These are phyloP conservation scores for Drosophila lacteicornis DNA, from an alignment of 1,140 invertebrate species.

Conservation along the genomic window DNA sequence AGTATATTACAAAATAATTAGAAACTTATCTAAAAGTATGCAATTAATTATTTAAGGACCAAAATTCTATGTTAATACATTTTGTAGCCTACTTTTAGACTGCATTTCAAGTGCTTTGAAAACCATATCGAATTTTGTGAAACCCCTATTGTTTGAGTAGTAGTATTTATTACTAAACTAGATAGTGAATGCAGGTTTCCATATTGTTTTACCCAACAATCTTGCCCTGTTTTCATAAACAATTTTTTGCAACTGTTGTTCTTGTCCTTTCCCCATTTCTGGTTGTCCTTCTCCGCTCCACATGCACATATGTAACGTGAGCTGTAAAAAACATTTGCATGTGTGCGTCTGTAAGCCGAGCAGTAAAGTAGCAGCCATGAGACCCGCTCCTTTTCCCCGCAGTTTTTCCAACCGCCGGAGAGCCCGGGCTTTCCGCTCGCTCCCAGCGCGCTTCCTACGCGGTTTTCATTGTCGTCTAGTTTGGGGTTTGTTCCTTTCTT, in stretches of 20 bases:
- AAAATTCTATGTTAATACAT: too few relatives aligned
- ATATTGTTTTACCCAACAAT: neutral
- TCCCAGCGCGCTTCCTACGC: conserved; percentile 58
- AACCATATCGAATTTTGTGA: neutral
- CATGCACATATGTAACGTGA: conserved; percentile 47
- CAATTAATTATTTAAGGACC: neutral
- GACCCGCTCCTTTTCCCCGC: conserved; percentile 13
- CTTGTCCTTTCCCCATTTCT: conserved; percentile 10
- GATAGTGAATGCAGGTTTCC: conserved; percentile 28
- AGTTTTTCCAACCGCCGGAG: conserved; percentile 7
- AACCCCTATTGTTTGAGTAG: too few relatives aligned
- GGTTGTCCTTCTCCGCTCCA: neutral
- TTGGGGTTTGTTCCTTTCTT: conserved; percentile 40
- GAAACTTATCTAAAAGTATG: neutral
- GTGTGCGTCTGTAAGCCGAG: conserved; percentile 19
- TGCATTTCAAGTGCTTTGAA: neutral
- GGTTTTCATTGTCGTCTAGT: conserved; percentile 58
- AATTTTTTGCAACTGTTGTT: conserved; percentile 53
- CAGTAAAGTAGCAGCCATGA: conserved; percentile 64
- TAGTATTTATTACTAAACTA: neutral
- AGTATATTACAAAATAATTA: too few relatives aligned
- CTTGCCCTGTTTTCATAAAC: conserved; percentile 63
- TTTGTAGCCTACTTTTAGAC: too few relatives aligned
- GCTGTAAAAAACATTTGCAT: conserved; percentile 56
- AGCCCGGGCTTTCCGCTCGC: conserved; percentile 51